phyloP scores from a whole-genome alignment of 1,140 invertebrate genomes.

The Asbolus verrucosus region DNA sequence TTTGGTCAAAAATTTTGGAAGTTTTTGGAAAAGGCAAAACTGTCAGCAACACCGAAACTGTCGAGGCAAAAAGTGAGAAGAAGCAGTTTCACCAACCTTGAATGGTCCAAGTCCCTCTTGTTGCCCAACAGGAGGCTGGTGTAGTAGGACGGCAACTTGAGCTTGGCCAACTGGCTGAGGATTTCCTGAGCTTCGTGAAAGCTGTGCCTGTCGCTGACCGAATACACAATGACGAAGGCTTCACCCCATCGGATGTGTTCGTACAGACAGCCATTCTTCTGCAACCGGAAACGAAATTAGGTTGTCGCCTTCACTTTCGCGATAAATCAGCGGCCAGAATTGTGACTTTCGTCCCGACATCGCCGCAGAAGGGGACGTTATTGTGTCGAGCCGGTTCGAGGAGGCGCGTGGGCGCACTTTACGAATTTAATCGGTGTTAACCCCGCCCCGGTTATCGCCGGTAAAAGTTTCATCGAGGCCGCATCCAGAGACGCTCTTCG shows the following conservation, averaged over 20 bases:
- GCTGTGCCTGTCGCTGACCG: constrained; percentile 79
- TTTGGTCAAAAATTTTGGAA: no score
- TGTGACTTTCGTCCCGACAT: constrained; percentile 16
- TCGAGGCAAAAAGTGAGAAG: no score
- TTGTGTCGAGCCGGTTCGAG: background rate
- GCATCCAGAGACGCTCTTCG: constrained; percentile 12
- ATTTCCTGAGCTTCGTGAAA: constrained; percentile 81
- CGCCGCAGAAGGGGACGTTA: constrained; percentile 16
- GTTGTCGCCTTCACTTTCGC: constrained; percentile 12
- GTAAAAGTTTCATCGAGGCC: constrained; percentile 8
- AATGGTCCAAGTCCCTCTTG: constrained; percentile 86
- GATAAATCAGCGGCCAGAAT: constrained; percentile 6
- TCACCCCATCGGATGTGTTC: constrained; percentile 86
- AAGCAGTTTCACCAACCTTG: constrained; percentile 71
- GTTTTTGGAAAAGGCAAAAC: no score
- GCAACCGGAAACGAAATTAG: constrained; percentile 60
- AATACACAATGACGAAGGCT: constrained; percentile 88
- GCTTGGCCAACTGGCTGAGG: constrained; percentile 76
- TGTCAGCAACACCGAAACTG: no score
- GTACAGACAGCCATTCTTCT: constrained; percentile 77
- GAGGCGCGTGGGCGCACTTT: background rate
- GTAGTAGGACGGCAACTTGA: constrained; percentile 77
- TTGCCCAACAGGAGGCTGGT: constrained; percentile 84
- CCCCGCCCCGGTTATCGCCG: constrained; percentile 3
- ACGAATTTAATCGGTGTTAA: constrained; percentile 31